phyloP scores from a whole-genome alignment of 2,888 invertebrate genomes.

The Cinara cedri region DNA sequence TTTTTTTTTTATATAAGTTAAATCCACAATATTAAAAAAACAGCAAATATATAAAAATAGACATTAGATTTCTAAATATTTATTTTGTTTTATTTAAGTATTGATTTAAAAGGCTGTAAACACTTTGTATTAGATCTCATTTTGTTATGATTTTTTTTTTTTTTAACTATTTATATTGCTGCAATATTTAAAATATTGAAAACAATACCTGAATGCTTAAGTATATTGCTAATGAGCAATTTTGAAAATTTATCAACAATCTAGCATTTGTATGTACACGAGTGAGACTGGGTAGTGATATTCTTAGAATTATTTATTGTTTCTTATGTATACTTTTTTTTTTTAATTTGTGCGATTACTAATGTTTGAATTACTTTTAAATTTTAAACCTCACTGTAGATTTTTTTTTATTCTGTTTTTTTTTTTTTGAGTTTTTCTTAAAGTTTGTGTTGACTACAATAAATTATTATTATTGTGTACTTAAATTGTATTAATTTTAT shows the following conservation, averaged over 20 bases:
- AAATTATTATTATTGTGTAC: constrained; percentile 47
- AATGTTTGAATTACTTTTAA: constrained; percentile 21
- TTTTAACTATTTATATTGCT: constrained; percentile 49
- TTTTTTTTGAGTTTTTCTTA: constrained; percentile 40
- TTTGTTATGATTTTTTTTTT: constrained; percentile 40
- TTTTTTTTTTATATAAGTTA: constrained; percentile 31
- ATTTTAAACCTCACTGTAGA: constrained; percentile 31
- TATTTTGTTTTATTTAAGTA: constrained; percentile 43
- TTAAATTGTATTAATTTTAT: constrained; percentile 4
- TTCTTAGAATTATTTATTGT: constrained; percentile 42
- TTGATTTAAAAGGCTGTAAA: constrained; percentile 49
- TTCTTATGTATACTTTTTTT: constrained; percentile 13
- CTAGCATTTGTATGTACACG: constrained; percentile 51
- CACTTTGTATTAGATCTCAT: constrained; percentile 50
- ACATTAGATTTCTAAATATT: constrained; percentile 7
- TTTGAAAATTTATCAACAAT: constrained; percentile 37
- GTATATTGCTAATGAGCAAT: not conserved
- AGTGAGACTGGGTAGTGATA: constrained; percentile 55
- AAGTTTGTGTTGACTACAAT: constrained; percentile 49
- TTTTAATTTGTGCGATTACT: constrained; percentile 24
- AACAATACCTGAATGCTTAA: constrained; percentile 27
- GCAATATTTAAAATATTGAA: constrained; percentile 23
- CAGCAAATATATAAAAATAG: constrained; percentile 15
- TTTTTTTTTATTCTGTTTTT: constrained; percentile 10
- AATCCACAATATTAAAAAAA: not conserved